phyloP scores from a whole-genome alignment of 2,888 invertebrate genomes.

The Lasius platythorax region DNA sequence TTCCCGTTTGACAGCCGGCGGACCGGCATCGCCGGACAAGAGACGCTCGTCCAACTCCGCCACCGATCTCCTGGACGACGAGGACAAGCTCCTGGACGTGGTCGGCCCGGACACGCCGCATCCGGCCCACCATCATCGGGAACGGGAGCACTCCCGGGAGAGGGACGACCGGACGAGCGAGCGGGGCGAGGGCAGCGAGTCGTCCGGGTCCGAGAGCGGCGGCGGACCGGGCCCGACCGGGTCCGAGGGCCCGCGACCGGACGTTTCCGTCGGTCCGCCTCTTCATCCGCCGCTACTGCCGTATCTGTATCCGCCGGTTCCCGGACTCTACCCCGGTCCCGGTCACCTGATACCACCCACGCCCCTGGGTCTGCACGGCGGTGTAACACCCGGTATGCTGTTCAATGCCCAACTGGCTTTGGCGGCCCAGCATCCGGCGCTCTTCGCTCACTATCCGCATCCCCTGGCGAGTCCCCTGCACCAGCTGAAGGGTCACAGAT shows the following conservation, averaged over 20 bases:
- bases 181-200: slow-evolving; percentile 84
- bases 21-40: slow-evolving; percentile 84
- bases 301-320: slow-evolving; percentile 94
- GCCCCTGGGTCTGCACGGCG: slow-evolving; percentile 89
- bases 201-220: slow-evolving; percentile 87
- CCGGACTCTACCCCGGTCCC: slow-evolving; percentile 92
- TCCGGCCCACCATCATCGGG: slow-evolving; percentile 86
- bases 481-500: slow-evolving; percentile 92
- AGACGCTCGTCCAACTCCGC: slow-evolving; percentile 83
- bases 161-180: slow-evolving; percentile 84
- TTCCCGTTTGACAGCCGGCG: slow-evolving; percentile 82
- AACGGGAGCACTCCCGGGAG: slow-evolving; percentile 83
- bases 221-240: slow-evolving; percentile 87
- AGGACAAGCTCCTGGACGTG: slow-evolving; percentile 94
- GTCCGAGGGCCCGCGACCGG: slow-evolving; percentile 92
- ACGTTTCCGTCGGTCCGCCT: slow-evolving; percentile 97
- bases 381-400: slow-evolving; percentile 93
- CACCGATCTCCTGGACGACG: slow-evolving; percentile 89
- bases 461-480: slow-evolving; percentile 91
- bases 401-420: slow-evolving; percentile 96
- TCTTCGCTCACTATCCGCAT: slow-evolving; percentile 90
- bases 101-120: slow-evolving; percentile 95
- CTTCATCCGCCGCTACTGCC: slow-evolving; percentile 96
- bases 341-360: slow-evolving; percentile 90
- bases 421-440: slow-evolving; percentile 94